Evolutionary conservation across 1,140 invertebrate species (phyloP), one percentile per base, ranked within the genome.

Genomic region (Wasmannia auropunctata): DNA sequence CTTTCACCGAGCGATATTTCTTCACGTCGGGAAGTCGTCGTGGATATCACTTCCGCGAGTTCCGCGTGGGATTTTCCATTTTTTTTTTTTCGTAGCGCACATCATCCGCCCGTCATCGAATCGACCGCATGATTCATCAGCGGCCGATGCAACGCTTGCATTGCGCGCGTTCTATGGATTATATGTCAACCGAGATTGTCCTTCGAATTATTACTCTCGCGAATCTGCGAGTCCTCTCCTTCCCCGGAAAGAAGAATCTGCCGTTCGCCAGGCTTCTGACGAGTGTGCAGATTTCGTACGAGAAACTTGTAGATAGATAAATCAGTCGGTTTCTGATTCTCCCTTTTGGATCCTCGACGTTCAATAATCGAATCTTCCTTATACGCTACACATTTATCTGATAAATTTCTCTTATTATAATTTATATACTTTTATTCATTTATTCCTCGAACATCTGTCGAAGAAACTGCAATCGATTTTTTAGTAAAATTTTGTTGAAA

Each of bases 141-240:
- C 25, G 10, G 2, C 3, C 58, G 49, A 81, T 43, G 46, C 34
- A 72, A 67, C 31, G 22, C 28, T 54, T 11, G 37, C n/a, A 8
- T 83, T 74, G 43, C 34, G 25, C 37, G 28, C 8, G 3, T 16
- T n/a, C 43, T 72, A 31, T 14, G 28, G 19, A 83, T 11, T 31
- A 19, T 22, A 58, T 37, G 79, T 58, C 67, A 72, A 63, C 31
- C 43, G 19, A 2, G 56, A 54, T 79, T 37, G 65, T 72, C 65
- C 67, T 83, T 83, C 63, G 28, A 74, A 74, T 83, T 51, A 3
- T 34, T 63, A 63, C 22, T 25, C 34, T 31, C 14, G 14, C 43
- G n/a, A 46, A 34, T 16, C 19, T 14, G n/a, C 19, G 14, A 43
- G 25, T 72, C 11, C 25, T 81, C 51, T 34, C 51, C 8, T 43